Percentiles rank a stretch among this genome's conserved stretches.
These are phyloP conservation scores for Ochlodes sylvanus DNA, from an alignment of 2,888 invertebrate genomes.

Conservation along the genomic window DNA sequence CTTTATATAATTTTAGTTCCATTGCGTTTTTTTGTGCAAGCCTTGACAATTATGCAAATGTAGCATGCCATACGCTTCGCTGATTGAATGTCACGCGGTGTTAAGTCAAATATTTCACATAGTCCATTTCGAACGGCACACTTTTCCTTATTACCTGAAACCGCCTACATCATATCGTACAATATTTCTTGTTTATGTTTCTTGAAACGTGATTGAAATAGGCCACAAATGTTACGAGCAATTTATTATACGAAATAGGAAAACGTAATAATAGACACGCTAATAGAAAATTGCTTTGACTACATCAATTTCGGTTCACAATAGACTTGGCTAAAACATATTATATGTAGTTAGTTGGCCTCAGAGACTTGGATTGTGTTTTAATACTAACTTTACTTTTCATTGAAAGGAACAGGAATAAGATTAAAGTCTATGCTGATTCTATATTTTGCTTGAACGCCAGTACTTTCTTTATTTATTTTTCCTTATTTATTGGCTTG, in stretches of 20 bases:
- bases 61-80: background rate
- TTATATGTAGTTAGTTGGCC: too few relatives aligned
- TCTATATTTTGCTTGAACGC: too few relatives aligned
- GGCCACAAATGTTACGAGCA: background rate
- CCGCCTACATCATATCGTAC: slow-evolving; percentile 4
- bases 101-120: slow-evolving; percentile 11
- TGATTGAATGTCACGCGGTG: slow-evolving; percentile 11
- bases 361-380: too few relatives aligned
- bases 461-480: too few relatives aligned
- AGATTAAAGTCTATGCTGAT: too few relatives aligned
- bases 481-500: too few relatives aligned
- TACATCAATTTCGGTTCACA: background rate
- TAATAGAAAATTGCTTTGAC: background rate
- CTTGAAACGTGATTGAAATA: slow-evolving; percentile 12
- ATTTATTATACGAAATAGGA: background rate
- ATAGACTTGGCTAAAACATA: background rate
- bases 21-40: background rate
- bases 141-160: background rate
- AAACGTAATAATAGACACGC: slow-evolving; percentile 3
- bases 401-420: too few relatives aligned
- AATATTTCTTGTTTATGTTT: slow-evolving; percentile 10
- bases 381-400: too few relatives aligned
- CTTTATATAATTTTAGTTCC: too few relatives aligned
- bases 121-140: background rate
- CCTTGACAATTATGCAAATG: background rate